Evolutionary conservation across 2,888 invertebrate species (phyloP).

Genomic region (Ormyrus thymus): DNA sequence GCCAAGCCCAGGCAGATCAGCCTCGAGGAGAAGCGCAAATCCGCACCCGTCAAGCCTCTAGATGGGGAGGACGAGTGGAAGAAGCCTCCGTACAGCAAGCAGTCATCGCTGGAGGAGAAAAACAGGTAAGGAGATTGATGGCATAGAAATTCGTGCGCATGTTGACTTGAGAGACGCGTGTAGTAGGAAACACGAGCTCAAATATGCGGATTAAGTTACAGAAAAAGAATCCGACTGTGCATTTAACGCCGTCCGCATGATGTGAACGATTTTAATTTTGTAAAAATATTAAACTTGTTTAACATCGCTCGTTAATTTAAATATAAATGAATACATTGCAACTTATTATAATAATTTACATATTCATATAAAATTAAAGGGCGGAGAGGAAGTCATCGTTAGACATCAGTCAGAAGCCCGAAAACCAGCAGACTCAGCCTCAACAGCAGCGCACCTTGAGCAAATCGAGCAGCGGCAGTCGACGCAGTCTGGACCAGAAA

Average conservation of each 20-base stretch:
- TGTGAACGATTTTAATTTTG: too few species aligned
- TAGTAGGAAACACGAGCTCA: too few species aligned
- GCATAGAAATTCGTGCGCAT: too few species aligned
- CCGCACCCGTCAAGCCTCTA: conserved; percentile 68
- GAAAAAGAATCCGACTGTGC: too few species aligned
- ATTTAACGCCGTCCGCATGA: too few species aligned
- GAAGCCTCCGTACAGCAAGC: conserved; percentile 65
- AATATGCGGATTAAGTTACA: too few species aligned
- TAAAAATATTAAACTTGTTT: background rate
- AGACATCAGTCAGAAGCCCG: conserved; percentile 42
- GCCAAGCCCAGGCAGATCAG: conserved; percentile 59
- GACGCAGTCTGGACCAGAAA: conserved; percentile 69
- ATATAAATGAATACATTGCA: background rate
- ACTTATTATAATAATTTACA: conserved; percentile 6
- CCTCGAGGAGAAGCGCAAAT: conserved; percentile 70
- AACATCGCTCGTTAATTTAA: background rate
- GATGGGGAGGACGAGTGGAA: conserved; percentile 65
- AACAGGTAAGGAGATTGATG: conserved; percentile 60
- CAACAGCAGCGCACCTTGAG: conserved; percentile 49
- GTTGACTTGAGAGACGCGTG: too few species aligned
- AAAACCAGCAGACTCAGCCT: conserved; percentile 50
- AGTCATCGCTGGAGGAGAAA: conserved; percentile 68
- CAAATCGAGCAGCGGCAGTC: conserved; percentile 49
- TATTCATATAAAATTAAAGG: conserved; percentile 7
- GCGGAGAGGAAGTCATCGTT: conserved; percentile 34